Evolutionary conservation across 2,888 invertebrate species (phyloP).

Genomic region (Mimas tiliae): DNA sequence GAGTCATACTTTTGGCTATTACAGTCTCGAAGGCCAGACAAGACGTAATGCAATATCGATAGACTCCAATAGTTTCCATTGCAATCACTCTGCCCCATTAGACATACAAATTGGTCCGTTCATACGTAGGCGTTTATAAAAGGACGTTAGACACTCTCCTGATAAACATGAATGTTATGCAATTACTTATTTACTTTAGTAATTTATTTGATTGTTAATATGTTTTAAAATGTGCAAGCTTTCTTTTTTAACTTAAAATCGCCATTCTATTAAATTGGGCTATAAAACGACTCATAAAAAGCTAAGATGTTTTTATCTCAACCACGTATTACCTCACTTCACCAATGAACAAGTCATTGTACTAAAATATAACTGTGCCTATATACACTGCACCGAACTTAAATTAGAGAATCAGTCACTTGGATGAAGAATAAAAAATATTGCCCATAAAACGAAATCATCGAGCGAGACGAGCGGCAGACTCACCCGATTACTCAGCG

Average conservation of each 20-base stretch:
- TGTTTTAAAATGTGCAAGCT: not conserved
- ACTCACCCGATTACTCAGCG: constrained; percentile 78
- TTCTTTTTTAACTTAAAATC: not conserved
- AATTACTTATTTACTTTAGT: not conserved
- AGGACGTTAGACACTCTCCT: not conserved
- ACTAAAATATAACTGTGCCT: constrained; percentile 32
- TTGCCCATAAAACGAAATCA: constrained; percentile 67
- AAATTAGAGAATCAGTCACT: constrained; percentile 58
- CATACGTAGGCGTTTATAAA: constrained; percentile 44
- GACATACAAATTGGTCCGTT: constrained; percentile 53
- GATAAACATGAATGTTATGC: not conserved
- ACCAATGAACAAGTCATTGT: constrained; percentile 34
- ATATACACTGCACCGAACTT: constrained; percentile 38
- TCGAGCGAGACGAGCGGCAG: constrained; percentile 66
- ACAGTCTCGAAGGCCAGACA: constrained; percentile 62
- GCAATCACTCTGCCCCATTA: constrained; percentile 56
- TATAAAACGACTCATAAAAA: not conserved
- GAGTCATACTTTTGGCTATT: constrained; percentile 70
- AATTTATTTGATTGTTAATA: not conserved
- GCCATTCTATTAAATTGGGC: not conserved
- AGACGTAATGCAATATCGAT: constrained; percentile 60
- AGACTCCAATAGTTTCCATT: constrained; percentile 55
- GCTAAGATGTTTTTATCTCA: not conserved
- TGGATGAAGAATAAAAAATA: constrained; percentile 61
- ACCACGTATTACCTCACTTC: not conserved